Evolutionary conservation across 2,113 vertebrate species (phyloP).

Genomic region (Okapia johnstoni): DNA sequence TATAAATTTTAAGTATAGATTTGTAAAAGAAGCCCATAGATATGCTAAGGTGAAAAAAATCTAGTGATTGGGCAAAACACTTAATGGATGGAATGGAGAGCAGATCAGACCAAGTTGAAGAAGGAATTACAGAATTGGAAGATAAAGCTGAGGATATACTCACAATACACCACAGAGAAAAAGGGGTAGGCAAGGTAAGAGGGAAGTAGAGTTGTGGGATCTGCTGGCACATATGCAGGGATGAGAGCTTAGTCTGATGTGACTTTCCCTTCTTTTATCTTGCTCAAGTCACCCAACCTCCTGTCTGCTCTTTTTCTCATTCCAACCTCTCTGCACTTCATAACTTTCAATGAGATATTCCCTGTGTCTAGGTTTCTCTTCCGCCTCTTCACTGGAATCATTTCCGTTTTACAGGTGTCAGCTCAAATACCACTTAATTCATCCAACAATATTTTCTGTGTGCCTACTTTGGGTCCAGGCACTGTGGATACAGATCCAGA

Average conservation of each 20-base stretch:
- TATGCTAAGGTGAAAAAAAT: neutral
- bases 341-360: neutral
- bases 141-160: neutral
- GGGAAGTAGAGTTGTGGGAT: too few relatives aligned
- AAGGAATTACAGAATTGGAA: neutral
- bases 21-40: neutral
- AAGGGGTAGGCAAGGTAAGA: neutral
- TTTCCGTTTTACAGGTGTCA: neutral
- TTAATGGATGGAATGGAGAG: neutral
- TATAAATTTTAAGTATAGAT: neutral
- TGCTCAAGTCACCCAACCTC: neutral
- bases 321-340: neutral
- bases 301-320: neutral
- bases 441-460: too few relatives aligned
- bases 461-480: neutral
- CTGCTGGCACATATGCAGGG: fast-evolving
- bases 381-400: too few relatives aligned
- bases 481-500: neutral
- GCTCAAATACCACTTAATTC: neutral
- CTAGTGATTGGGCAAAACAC: neutral
- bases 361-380: neutral
- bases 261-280: neutral
- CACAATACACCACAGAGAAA: neutral
- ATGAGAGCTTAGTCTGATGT: neutral
- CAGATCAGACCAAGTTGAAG: too few relatives aligned